A percentile compares a stretch with the other conserved stretches of the same genome.
phyloP scores from a whole-genome alignment of 1,140 invertebrate genomes.

The Amyelois transitella region DNA sequence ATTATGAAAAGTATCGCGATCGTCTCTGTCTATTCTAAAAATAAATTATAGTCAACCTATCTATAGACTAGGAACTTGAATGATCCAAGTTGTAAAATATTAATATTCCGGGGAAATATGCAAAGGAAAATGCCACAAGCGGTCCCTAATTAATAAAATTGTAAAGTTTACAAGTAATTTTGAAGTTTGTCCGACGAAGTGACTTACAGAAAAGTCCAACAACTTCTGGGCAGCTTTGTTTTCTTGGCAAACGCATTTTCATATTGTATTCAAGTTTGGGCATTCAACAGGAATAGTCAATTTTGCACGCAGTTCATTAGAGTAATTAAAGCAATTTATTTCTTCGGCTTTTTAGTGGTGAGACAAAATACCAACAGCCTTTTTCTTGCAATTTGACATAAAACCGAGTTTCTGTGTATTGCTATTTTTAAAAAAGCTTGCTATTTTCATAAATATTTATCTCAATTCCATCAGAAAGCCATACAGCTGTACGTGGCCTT shows the following conservation, averaged over 20 bases:
- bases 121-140: background rate
- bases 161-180: slow-evolving; percentile 27
- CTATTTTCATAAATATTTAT: too few relatives aligned
- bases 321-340: background rate
- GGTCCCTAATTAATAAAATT: slow-evolving; percentile 14
- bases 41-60: too few relatives aligned
- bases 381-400: too few relatives aligned
- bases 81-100: too few relatives aligned
- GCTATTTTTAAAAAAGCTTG: too few relatives aligned
- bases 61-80: too few relatives aligned
- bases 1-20: too few relatives aligned
- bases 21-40: too few relatives aligned
- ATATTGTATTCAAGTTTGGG: slow-evolving; percentile 7
- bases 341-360: background rate
- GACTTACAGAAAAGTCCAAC: slow-evolving; percentile 11
- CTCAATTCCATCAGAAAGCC: too few relatives aligned
- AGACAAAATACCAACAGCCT: too few relatives aligned
- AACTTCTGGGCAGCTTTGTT: slow-evolving; percentile 13
- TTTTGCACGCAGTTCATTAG: background rate
- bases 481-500: too few relatives aligned
- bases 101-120: background rate
- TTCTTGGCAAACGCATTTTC: slow-evolving; percentile 12
- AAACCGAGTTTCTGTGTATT: too few relatives aligned
- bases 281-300: background rate
- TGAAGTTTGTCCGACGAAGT: slow-evolving; percentile 13